phyloP scores from a whole-genome alignment of 2,797 vertebrate genomes.

The Sciurus vulgaris region DNA sequence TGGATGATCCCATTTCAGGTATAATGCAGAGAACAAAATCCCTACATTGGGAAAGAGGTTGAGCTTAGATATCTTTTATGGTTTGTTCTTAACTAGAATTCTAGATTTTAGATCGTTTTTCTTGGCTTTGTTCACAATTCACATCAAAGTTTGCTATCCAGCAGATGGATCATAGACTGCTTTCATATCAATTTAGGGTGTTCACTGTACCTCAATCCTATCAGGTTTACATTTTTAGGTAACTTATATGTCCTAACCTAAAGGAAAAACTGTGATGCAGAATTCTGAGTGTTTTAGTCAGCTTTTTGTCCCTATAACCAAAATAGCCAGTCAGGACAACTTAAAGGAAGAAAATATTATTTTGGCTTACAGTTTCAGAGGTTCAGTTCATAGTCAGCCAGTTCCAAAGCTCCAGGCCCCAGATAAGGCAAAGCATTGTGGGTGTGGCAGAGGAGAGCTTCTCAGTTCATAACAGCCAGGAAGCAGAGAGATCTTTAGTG shows the following conservation, averaged over 20 bases:
- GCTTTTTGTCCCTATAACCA: no score
- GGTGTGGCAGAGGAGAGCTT: no score
- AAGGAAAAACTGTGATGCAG: not conserved
- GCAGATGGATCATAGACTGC: not conserved
- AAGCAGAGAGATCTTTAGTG: no score
- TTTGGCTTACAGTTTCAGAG: no score
- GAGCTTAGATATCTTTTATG: not conserved
- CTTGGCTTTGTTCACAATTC: not conserved
- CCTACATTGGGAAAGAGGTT: not conserved
- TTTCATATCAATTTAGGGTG: not conserved
- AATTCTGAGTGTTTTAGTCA: not conserved
- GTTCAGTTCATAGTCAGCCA: no score
- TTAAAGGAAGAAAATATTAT: no score
- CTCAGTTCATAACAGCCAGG: no score
- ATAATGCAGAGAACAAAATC: not conserved
- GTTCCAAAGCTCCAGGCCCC: no score
- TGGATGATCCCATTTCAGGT: not conserved
- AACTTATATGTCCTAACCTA: not conserved
- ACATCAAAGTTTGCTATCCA: constrained; percentile 9
- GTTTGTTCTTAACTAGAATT: not conserved
- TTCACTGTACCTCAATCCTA: not conserved
- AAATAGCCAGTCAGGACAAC: no score
- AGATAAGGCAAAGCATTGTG: no score
- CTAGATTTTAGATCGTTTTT: constrained; percentile 10
- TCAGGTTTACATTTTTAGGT: constrained; percentile 38